Evolutionary conservation across 2,888 invertebrate species (phyloP).

Genomic region (Drosophila paranaensis): DNA sequence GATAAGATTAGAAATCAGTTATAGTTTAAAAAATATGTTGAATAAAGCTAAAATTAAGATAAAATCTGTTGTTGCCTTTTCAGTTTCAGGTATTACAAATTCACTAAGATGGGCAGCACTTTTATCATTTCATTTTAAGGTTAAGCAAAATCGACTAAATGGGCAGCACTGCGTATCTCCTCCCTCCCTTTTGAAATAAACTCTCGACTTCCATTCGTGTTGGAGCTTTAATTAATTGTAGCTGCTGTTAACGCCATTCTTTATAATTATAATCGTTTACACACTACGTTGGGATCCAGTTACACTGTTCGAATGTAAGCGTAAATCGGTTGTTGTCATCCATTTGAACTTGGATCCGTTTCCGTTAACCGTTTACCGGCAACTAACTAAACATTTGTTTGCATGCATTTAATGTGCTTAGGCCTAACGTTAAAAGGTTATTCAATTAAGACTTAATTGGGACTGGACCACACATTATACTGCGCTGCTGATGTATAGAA

Average conservation of each 20-base stretch:
- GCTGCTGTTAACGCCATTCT: conserved; percentile 36
- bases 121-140: not conserved
- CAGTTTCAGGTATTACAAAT: not conserved
- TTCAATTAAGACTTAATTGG: conserved; percentile 31
- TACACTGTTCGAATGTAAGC: conserved; percentile 78
- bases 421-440: conserved; percentile 35
- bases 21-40: not conserved
- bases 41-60: not conserved
- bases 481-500: conserved; percentile 25
- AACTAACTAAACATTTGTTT: conserved; percentile 21
- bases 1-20: conserved; percentile 20
- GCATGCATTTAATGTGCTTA: conserved; percentile 41
- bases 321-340: conserved; percentile 40
- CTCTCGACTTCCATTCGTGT: not conserved
- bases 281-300: conserved; percentile 68
- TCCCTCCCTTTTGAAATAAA: not conserved
- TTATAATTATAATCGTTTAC: conserved; percentile 44
- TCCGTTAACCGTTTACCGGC: conserved; percentile 18
- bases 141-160: no score
- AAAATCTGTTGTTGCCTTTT: not conserved
- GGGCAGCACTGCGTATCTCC: no score
- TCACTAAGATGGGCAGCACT: not conserved
- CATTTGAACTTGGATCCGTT: conserved; percentile 19
- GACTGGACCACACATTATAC: conserved; percentile 16
- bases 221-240: conserved; percentile 63